These are phyloP conservation scores for Prinia subflava DNA, from an alignment of 2,113 vertebrate genomes.

Conservation along the genomic window DNA sequence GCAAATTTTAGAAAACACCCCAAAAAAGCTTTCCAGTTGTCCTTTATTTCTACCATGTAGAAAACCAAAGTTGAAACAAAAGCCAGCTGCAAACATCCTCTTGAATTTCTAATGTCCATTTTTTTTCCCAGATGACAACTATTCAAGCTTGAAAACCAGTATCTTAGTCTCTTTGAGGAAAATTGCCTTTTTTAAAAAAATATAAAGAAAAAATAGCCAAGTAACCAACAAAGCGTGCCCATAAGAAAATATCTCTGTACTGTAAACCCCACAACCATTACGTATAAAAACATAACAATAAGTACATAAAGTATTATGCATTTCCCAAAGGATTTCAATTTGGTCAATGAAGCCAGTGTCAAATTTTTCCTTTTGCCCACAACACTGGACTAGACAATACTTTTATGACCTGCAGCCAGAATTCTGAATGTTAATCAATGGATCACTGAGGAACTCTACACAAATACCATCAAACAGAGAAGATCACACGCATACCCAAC, in stretches of 20 bases:
- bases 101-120: neutral
- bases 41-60: neutral
- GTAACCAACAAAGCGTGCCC: neutral
- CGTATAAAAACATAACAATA: neutral
- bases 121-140: neutral
- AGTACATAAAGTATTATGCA: neutral
- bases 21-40: neutral
- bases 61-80: neutral
- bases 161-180: neutral
- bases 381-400: neutral
- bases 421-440: neutral
- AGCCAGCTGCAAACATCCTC: neutral
- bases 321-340: neutral
- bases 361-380: neutral
- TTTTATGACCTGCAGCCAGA: neutral
- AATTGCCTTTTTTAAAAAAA: neutral
- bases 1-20: neutral
- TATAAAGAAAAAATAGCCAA: neutral
- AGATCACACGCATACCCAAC: rapidly evolving
- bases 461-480: neutral
- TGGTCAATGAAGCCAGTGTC: neutral
- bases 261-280: neutral
- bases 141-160: neutral
- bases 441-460: neutral
- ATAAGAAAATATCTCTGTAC: neutral